Base-by-base conservation (phyloP, 2,888 invertebrate species). In the Lasioglossum zephyrum region DNA sequence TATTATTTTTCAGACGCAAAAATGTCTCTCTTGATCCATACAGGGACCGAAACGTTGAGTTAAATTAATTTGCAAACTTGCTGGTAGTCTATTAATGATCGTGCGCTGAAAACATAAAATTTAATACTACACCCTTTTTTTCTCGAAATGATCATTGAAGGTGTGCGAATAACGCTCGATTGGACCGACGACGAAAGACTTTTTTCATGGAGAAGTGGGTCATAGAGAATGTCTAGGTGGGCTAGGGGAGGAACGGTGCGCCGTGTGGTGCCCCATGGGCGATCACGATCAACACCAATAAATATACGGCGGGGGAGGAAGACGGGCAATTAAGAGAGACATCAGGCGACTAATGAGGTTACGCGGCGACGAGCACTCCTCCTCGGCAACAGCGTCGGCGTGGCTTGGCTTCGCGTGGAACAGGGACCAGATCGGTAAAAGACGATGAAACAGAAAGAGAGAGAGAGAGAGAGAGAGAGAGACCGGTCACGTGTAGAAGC, bases 341-440 rank as follows among this genome's bases (percentile, higher is more conserved):
- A 93, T 94, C 93, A 94, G 92, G 86, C 92, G 92, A 93, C 93
- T 94, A 94, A 94, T 94, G 94, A 94, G 93, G 90, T 93, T 93
- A 92, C 94, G 92, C 91, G 86, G 84, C 82, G 85, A 86, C 90
- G 78, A 88, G 82, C 57, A 79, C 88, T 84, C 84, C 85, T 84
- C 81, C 81, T 84, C 77, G 82, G 84, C 69, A 86, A 86, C 83
- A 85, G 82, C 76, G 82, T 79, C 84, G 82, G 74, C 85, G 78
- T 76, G 88, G 80, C 80, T 60, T 78, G 22, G 9, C 22, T 53
- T 53, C 53, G 53, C 53, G 53, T 53, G 22, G 53, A 53, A 53
- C 53, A 22, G 18, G 63, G 63, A 36, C 63, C 31, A 36, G 63
- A 66, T 66, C 36, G 63, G 63, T 66, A 66, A 66, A 66, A 44